Base-by-base conservation (phyloP, 2,797 vertebrate species). In the Lutjanus campechanus region DNA sequence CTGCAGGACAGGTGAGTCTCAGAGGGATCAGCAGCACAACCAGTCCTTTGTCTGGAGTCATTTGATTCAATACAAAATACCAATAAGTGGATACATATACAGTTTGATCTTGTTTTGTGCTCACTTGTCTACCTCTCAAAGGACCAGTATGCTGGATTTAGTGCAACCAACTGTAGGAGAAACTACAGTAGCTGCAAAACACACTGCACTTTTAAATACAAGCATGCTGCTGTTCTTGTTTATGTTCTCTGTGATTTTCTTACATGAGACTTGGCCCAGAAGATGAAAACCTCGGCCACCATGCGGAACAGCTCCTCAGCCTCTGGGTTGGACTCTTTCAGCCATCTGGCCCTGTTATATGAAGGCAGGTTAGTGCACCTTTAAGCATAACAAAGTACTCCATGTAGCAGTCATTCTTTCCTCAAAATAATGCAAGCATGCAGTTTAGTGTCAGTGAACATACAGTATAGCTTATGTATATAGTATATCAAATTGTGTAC, bases 201-300 rank as follows among this genome's bases (percentile, higher is more conserved):
- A 36, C 29, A 36, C 2, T 36, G 29, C 29, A 36, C 3, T 5
- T 36, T 36, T 36, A 36, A 36, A 36, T 36, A 36, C 29, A 36
- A 4, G 29, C 8, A 77, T 17, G 8, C 56, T 60, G 22, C 7
- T 66, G 41, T 43, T 16, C 50, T 40, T 25, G 29, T 58, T 15
- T 51, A 36, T 2, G 41, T 49, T 1, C 8, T 22, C 12, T 53
- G 40, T 29, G 1, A 47, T 50, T 66, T 62, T 89, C 96, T 97
- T 93, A 98, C 98, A 11, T 98, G 98, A 87, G 98, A 99, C 81
- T 98, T 99, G 43, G 97, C 97, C 98, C 98, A 99, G 88, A 97
- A 98, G 93, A 99, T 97, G 76, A 99, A 99, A 66, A 99, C 97
- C 69, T 99, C 98, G 0, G 98, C 98, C 82, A 99, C 98, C 97